Conservation (phyloP, 37 sponge, comb jelly and placozoan species). For the Lycopodina hypogea region DNA sequence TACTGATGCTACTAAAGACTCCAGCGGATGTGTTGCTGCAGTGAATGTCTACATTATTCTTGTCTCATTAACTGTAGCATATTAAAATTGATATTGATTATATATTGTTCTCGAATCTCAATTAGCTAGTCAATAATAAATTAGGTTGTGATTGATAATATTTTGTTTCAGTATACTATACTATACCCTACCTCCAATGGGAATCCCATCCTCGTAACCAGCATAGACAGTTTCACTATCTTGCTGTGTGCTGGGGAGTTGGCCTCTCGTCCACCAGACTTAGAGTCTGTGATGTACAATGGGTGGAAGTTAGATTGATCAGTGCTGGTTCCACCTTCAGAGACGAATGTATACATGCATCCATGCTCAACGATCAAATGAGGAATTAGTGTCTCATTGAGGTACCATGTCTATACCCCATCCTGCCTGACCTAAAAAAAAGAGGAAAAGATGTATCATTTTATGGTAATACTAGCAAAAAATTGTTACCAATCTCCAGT, state of each 20-base stretch:
- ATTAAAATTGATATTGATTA: no score
- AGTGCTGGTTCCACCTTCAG: constrained; percentile 45
- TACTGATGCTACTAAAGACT: no score
- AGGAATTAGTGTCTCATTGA: constrained; percentile 67
- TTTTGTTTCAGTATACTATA: background rate
- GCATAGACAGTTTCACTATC: constrained; percentile 57
- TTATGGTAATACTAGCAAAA: background rate
- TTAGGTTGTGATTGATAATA: no score
- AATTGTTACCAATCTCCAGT: background rate
- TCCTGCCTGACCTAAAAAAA: constrained; percentile 17
- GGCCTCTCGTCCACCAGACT: constrained; percentile 27
- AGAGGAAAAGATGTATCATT: background rate
- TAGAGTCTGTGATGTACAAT: constrained; percentile 66
- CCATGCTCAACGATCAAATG: constrained; percentile 54
- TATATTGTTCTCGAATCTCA: no score
- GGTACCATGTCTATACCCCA: constrained; percentile 67
- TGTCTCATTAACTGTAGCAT: no score
- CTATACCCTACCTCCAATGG: constrained; percentile 19
- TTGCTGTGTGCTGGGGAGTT: background rate
- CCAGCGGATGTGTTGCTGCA: no score
- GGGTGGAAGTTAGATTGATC: constrained; percentile 51
- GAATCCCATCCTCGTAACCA: constrained; percentile 19
- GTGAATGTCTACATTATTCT: no score
- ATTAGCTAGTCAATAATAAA: no score
- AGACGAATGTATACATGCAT: constrained; percentile 51